Evolutionary conservation across 2,113 vertebrate genomes (phyloP), one percentile per base, ranked within the genome.

Genomic region (Lutjanus erythropterus): DNA sequence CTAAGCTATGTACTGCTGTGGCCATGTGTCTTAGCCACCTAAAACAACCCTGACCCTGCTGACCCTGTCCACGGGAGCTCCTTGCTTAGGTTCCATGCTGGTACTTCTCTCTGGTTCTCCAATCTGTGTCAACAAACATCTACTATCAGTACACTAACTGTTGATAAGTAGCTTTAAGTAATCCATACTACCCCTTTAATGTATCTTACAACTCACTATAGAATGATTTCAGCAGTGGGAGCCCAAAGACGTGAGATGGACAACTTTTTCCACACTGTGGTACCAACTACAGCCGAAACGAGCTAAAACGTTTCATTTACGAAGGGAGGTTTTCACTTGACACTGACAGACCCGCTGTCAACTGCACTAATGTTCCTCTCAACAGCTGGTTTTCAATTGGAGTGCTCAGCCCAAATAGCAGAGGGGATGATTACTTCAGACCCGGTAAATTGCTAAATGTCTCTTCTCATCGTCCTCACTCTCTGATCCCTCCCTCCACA

Each of bases 351-450:
- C 50, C 50, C 27, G 59, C 65, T 65, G 62, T 72, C 66, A 58
- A 9, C 25, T 15, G 5, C 8, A 10, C 50, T 49, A 16, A 9
- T 1, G 21, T 50, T 35, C 9, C 69, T 21, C 55, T 16, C 33
- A 33, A 11, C 16, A 29, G 56, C 56, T 18, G 29, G 5, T 42
- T 55, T 81, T 71, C 55, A 47, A 21, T 69, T 53, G 15, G 72
- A 14, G 59, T 27, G 53, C 59, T 83, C 56, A 35, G 58, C 21
- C 33, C 44, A 44, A 35, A 60, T 33, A 49, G 27, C 58, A 46
- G 37, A 18, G 61, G 16, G 27, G 23, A 37, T 50, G 56, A 79
- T 89, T 78, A 75, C 62, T 70, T 71, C 35, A 78, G 49, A 56
- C 15, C 56, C 0, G 5, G 50, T 46, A 71, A 82, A 77, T 77